Evolutionary conservation across 1,140 invertebrate species (phyloP).

Genomic region (Eumeta japonica): DNA sequence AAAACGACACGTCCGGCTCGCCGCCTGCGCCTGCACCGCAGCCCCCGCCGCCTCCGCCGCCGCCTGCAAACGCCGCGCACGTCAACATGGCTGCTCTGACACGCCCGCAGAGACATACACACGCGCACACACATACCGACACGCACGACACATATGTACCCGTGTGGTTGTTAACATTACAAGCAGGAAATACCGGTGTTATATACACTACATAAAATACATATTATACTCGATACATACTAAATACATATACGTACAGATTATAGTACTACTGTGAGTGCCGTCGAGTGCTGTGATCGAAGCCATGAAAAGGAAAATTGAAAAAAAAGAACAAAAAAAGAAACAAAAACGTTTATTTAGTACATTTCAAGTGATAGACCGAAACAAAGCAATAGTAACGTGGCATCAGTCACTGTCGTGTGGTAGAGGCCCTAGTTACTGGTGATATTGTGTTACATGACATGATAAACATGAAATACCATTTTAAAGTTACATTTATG

Average conservation of each 20-base stretch:
- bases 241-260: constrained; percentile 18
- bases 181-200: too few relatives aligned
- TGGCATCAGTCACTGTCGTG: neutral
- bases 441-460: neutral
- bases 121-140: constrained; percentile 22
- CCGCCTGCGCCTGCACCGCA: constrained; percentile 7
- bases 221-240: constrained; percentile 1
- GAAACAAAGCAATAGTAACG: constrained; percentile 11
- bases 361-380: constrained; percentile 2
- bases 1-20: constrained; percentile 66
- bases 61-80: constrained; percentile 21
- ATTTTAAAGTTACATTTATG: neutral
- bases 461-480: neutral
- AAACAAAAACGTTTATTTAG: constrained; percentile 45
- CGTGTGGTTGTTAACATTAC: constrained; percentile 16
- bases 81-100: constrained; percentile 11
- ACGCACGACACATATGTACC: constrained; percentile 34
- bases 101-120: constrained; percentile 11
- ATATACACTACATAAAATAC: too few relatives aligned
- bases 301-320: constrained; percentile 42
- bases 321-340: constrained; percentile 43
- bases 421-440: neutral
- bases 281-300: constrained; percentile 52
- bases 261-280: constrained; percentile 40
- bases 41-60: neutral